Evolutionary conservation across 2,888 invertebrate genomes (phyloP).

Genomic region (Pseudeuparius sepicola): DNA sequence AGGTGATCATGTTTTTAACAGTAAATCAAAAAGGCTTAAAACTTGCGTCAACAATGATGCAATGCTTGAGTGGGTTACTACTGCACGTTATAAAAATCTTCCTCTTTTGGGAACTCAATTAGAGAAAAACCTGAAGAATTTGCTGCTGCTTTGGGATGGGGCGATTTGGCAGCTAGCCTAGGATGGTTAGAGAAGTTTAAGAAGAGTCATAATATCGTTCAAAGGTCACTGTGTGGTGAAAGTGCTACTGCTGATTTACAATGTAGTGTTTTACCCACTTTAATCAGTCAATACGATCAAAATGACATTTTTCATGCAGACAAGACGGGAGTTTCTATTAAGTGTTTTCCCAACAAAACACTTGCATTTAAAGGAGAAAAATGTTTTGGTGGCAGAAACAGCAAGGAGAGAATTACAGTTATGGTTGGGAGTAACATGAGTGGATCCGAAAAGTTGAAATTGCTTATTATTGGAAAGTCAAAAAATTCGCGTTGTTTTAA

Average conservation of each 20-base stretch:
- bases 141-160: conserved; percentile 7
- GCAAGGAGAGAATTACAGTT: conserved; percentile 26
- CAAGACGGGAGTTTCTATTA: conserved; percentile 8
- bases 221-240: conserved; percentile 4
- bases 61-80: too few relatives aligned
- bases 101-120: too few relatives aligned
- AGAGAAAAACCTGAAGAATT: too few relatives aligned
- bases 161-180: conserved; percentile 7
- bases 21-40: too few relatives aligned
- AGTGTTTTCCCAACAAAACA: conserved; percentile 14
- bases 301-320: conserved; percentile 8
- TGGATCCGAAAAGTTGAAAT: conserved; percentile 27
- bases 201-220: conserved; percentile 8
- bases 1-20: too few relatives aligned
- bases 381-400: conserved; percentile 25
- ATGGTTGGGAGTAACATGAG: conserved; percentile 25
- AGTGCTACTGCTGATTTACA: too few relatives aligned
- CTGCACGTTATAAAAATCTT: too few relatives aligned
- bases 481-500: conserved; percentile 27
- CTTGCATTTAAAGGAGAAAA: conserved; percentile 26
- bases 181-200: conserved; percentile 11
- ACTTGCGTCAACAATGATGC: too few relatives aligned
- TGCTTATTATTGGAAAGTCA: conserved; percentile 30
- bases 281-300: conserved; percentile 3
- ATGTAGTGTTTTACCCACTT: too few relatives aligned